phyloP scores from a whole-genome alignment of 2,113 vertebrate species.

The Onychorhynchus coronatus region DNA sequence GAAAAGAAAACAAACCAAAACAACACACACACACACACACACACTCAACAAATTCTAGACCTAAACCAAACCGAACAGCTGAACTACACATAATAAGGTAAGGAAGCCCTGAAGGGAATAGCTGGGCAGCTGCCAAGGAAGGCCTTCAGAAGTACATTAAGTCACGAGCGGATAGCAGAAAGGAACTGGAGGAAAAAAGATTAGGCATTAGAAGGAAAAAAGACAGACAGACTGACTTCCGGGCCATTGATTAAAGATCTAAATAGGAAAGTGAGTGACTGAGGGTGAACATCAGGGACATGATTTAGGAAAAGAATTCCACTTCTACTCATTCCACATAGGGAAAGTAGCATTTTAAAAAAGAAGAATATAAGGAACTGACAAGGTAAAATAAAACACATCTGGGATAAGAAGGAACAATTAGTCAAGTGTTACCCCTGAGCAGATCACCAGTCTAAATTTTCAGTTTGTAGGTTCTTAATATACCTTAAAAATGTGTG shows the following conservation, averaged over 20 bases:
- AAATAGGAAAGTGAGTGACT: not conserved
- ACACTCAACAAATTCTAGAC: not conserved
- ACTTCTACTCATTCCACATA: not conserved
- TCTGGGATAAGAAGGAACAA: not conserved
- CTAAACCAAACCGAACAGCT: not conserved
- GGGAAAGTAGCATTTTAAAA: not conserved
- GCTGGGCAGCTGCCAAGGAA: not conserved
- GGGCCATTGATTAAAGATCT: not conserved
- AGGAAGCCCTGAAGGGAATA: not conserved
- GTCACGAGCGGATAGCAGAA: not conserved
- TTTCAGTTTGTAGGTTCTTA: not conserved
- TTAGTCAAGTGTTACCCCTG: not conserved
- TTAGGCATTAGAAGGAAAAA: not conserved
- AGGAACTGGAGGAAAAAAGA: not conserved
- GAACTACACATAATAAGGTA: not conserved
- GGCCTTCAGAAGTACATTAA: not conserved
- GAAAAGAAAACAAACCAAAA: not conserved
- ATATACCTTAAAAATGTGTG: not conserved
- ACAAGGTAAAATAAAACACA: not conserved
- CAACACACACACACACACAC: fast-evolving
- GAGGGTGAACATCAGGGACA: not conserved
- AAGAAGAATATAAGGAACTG: not conserved
- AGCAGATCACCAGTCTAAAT: not conserved
- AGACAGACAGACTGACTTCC: not conserved
- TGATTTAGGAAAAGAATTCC: not conserved